Evolutionary conservation across 2,113 vertebrate species (phyloP), one percentile per base, ranked within the genome.

Genomic region (Tor tambroides): DNA sequence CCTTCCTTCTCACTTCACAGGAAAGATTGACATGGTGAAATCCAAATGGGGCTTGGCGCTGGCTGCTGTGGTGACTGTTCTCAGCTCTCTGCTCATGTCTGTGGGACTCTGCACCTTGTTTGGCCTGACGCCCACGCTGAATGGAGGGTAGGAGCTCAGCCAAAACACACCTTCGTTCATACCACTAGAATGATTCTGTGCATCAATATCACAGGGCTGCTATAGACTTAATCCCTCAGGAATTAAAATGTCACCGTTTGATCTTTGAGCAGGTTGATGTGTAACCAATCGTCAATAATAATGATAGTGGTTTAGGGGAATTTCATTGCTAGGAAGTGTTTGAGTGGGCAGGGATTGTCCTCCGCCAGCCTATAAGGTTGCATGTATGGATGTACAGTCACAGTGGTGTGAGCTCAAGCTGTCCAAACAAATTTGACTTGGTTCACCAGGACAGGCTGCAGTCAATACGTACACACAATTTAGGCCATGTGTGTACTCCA

Each of bases 11-110:
- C 4, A 67, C 56, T 72, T 80, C 54, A 74, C 92, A 99, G 98
- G 98, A 74, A 99, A 99, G 93, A 99, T 99, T 0, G 98, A 99
- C 95, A 97, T 99, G 97, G 98, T 99, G 94, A 98, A 98, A 91
- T 99, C 98, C 0, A 99, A 99, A 86, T 99, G 98, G 98, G 98
- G 98, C 3, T 93, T 99, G 92, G 98, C 98, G 0, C 94, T 99
- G 95, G 98, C 98, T 0, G 98, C 98, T 0, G 98, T 99, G 63
- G 98, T 99, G 89, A 99, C 98, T 0, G 98, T 99, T 67, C 97
- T 99, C 90, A 99, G 98, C 95, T 99, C 98, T 0, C 95, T 99
- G 92, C 97, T 99, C 85, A 99, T 99, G 98, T 99, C 98, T 0
- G 98, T 99, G 17, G 98, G 98, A 46, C 95, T 99, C 78, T 99